A percentile compares a stretch with the other conserved stretches of the same genome.
Conservation (phyloP, 2,888 invertebrate genomes). For the Caenorhabditis drosophilae region DNA sequence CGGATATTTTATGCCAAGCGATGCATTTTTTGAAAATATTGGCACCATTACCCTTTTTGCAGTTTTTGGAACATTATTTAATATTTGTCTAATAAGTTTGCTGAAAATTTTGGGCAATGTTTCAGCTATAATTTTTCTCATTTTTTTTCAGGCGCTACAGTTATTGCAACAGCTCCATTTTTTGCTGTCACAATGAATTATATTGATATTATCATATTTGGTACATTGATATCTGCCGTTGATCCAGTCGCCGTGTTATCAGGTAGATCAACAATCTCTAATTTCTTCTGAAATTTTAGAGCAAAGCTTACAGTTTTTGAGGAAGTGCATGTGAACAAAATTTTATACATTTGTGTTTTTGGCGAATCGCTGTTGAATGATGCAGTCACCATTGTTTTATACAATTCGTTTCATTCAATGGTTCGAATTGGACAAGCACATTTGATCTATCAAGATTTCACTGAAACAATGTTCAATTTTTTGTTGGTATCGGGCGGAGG, state of each 20-base stretch:
- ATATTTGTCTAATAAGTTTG: conserved; percentile 77
- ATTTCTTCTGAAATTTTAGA: not conserved
- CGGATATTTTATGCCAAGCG: conserved; percentile 97
- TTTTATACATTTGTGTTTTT: conserved; percentile 87
- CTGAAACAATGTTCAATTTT: conserved; percentile 52
- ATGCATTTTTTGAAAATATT: conserved; percentile 91
- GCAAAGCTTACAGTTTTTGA: conserved; percentile 64
- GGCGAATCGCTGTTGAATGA: conserved; percentile 96
- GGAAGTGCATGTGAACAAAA: conserved; percentile 65
- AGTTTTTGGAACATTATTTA: conserved; percentile 88
- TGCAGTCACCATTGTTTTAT: conserved; percentile 84
- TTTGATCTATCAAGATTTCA: conserved; percentile 52
- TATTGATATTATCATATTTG: conserved; percentile 57
- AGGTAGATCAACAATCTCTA: conserved; percentile 1
- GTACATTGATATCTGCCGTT: conserved; percentile 62
- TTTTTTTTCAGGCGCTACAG: conserved; percentile 44
- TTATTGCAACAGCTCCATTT: conserved; percentile 45
- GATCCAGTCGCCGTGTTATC: conserved; percentile 66
- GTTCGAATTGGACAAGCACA: conserved; percentile 54
- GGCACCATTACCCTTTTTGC: conserved; percentile 94
- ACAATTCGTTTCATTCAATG: conserved; percentile 58
- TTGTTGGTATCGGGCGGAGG: conserved; percentile 62
- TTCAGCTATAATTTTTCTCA: too few species aligned
- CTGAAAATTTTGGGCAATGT: not conserved
- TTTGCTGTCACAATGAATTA: conserved; percentile 47